Base-by-base conservation (phyloP, 2,888 invertebrate species). In the Chaitophorus viminalis region DNA sequence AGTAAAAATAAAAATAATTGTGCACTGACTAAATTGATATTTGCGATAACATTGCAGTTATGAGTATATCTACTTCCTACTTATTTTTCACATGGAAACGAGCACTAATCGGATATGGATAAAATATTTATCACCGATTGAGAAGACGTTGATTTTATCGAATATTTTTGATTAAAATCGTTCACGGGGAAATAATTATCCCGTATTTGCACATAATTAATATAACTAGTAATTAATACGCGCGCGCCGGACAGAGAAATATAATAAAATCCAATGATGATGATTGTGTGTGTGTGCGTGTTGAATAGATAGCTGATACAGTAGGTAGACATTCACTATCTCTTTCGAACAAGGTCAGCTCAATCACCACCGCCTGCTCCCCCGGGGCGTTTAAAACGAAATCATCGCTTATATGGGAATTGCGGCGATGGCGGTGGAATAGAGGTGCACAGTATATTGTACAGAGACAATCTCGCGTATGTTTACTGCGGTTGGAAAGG, bases 311-410 rank as follows among this genome's bases (percentile, higher is more conserved):
- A 70, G 25, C 60, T 3, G 60, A 25, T 25, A 6, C 60, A 14
- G 54, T 21, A 46, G 39, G 25, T 9, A 29, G 1, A 1, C 68
- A 39, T 86, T 86, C 86, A 86, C 86, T 86, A 86, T 86, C 77
- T 86, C 78, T 86, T 86, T 77, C 78, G 54, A 78, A 86, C 86
- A 86, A 86, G 86, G 86, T 86, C 77, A 86, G 74, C 36, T 60
- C 31, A 18, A 54, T 36, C 31, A 0, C 81, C 39, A 21, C 68
- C 52, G 60, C n/a, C 36, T 75, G 18, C 33, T 31, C 31, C 54
- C 74, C 60, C 60, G 60, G 60, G 75, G 75, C 83, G 29, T 60
- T 60, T 29, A 21, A 83, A 83, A 83, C 83, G 74, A 83, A 82
- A 82, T 60, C 82, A 74, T 60, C 82, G 60, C 60, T 79, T 65